phyloP scores from a whole-genome alignment of 2,888 invertebrate species.

The Spisula solida region DNA sequence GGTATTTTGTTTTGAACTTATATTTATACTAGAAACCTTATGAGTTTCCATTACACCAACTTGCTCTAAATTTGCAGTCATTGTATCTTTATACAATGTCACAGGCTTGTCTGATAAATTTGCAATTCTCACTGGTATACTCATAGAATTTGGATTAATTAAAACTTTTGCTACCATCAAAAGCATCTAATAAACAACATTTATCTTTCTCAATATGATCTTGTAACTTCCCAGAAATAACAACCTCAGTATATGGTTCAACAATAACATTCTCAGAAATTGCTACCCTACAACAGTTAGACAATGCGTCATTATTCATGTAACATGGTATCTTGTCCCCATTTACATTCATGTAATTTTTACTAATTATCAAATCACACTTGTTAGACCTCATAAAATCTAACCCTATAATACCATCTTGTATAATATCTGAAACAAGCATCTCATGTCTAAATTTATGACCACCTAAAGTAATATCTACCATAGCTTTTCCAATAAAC shows the following conservation, averaged over 20 bases:
- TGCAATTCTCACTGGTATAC: conserved; percentile 40
- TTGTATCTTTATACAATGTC: conserved; percentile 29
- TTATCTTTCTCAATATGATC: conserved; percentile 88
- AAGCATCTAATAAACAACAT: neutral
- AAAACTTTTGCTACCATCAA: conserved; percentile 55
- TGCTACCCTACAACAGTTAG: too few species aligned
- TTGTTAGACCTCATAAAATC: conserved; percentile 39
- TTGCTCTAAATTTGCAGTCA: conserved; percentile 24
- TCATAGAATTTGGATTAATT: conserved; percentile 36
- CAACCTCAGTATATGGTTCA: neutral
- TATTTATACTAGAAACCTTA: too few species aligned
- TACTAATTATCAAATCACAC: too few species aligned
- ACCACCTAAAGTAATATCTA: conserved; percentile 32
- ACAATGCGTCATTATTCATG: too few species aligned
- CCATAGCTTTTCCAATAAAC: conserved; percentile 48
- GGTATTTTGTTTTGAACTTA: too few species aligned
- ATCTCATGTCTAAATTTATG: conserved; percentile 44
- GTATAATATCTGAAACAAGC: conserved; percentile 43
- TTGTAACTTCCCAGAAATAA: conserved; percentile 89
- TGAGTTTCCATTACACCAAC: neutral
- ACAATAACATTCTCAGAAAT: neutral
- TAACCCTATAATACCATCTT: conserved; percentile 46
- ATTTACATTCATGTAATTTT: too few species aligned
- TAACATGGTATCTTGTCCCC: too few species aligned
- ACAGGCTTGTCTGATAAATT: conserved; percentile 42